Percentiles rank a stretch among this genome's conserved stretches.
These are phyloP conservation scores for Labeo catla DNA, from an alignment of 2,113 vertebrate genomes.

Conservation along the genomic window DNA sequence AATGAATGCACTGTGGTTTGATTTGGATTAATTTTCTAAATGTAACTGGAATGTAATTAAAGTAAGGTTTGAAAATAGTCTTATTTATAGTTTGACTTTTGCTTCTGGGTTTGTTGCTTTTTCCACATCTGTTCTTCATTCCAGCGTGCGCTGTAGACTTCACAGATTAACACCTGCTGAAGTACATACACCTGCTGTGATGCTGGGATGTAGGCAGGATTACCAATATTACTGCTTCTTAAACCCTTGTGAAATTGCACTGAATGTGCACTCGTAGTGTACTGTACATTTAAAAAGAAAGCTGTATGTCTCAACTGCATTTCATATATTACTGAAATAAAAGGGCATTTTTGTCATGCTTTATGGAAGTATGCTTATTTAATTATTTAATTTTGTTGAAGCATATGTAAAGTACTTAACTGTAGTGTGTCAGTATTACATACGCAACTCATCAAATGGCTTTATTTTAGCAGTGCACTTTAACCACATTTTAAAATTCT, in stretches of 20 bases:
- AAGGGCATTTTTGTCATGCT: background rate
- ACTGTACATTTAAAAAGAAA: background rate
- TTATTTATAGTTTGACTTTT: constrained; percentile 61
- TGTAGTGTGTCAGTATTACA: no score
- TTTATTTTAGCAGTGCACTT: no score
- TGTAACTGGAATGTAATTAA: constrained; percentile 38
- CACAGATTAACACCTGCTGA: constrained; percentile 30
- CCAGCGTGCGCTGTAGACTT: constrained; percentile 8
- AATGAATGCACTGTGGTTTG: constrained; percentile 37
- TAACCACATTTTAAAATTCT: no score
- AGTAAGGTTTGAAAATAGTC: constrained; percentile 52
- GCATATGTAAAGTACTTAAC: no score
- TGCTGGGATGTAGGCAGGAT: constrained; percentile 17
- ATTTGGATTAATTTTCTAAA: constrained; percentile 58
- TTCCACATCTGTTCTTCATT: constrained; percentile 57
- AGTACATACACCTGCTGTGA: constrained; percentile 25
- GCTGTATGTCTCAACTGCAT: no score
- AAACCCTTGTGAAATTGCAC: background rate
- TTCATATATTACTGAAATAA: background rate
- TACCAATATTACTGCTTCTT: background rate
- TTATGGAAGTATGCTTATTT: background rate
- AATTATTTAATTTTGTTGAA: no score
- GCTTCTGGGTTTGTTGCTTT: constrained; percentile 61
- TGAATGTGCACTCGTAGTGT: background rate
- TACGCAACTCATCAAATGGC: no score